These are phyloP conservation scores for Plestiodon gilberti DNA, from an alignment of 2,113 vertebrate species.

Conservation along the genomic window DNA sequence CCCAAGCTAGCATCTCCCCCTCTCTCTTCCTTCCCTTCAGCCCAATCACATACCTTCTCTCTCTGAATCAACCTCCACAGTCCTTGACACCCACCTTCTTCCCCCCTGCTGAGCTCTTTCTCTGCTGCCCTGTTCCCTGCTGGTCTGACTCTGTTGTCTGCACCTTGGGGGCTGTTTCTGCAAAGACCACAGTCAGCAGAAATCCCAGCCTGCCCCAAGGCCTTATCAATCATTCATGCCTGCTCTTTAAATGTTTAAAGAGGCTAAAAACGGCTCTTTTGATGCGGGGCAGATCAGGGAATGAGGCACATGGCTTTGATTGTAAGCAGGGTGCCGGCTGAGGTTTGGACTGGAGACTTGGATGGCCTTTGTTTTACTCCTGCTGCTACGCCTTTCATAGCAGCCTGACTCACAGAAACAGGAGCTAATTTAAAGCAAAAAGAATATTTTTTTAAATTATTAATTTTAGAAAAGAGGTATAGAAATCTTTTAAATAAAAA, in stretches of 20 bases:
- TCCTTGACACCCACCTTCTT: not conserved
- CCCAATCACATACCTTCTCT: not conserved
- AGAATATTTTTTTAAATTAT: no score
- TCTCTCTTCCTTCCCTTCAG: not conserved
- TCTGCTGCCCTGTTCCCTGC: not conserved
- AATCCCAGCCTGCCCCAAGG: slow-evolving; percentile 7
- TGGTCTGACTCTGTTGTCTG: not conserved
- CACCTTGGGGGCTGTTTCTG: not conserved
- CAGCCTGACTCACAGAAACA: not conserved
- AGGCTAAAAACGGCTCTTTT: slow-evolving; percentile 17
- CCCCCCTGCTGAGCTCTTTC: not conserved
- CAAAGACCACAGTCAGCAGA: slow-evolving; percentile 32
- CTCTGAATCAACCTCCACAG: not conserved
- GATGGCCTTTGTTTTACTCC: not conserved
- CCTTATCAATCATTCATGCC: slow-evolving; percentile 22
- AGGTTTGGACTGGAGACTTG: not conserved
- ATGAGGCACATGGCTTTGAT: not conserved
- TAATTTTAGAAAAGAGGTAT: no score
- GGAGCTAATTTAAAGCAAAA: not conserved
- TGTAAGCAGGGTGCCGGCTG: not conserved
- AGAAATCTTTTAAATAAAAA: no score
- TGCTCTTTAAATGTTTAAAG: slow-evolving; percentile 21
- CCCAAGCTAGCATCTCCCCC: not conserved
- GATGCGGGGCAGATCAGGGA: not conserved
- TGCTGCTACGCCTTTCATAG: no score